Conservation (phyloP, 92 coral and sea anemone genomes). For the Palythoa grandiflora region DNA sequence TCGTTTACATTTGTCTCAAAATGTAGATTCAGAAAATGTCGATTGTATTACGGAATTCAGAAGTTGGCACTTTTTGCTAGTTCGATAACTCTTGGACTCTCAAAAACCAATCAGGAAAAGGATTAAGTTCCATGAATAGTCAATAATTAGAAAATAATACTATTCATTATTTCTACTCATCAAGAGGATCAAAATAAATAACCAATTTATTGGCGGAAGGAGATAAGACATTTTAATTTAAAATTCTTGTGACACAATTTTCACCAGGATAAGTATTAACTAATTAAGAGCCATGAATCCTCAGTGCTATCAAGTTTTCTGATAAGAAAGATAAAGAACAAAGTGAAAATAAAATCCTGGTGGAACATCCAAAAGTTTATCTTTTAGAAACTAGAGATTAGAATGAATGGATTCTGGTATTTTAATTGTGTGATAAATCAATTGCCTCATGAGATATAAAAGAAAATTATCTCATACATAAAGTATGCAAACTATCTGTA, state of each 20-base stretch:
- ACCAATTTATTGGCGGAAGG: too few species aligned
- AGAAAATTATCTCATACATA: conserved; percentile 2
- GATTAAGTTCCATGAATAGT: too few species aligned
- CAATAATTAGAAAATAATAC: too few species aligned
- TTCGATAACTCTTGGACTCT: too few species aligned
- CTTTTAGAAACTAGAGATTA: not conserved
- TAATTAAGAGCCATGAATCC: not conserved
- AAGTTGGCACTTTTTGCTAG: too few species aligned
- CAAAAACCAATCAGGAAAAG: too few species aligned
- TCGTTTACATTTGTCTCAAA: too few species aligned
- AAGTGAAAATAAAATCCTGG: not conserved
- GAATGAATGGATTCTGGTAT: not conserved
- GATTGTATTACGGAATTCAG: too few species aligned
- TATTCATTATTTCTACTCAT: too few species aligned
- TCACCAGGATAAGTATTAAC: not conserved
- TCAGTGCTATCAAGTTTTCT: not conserved
- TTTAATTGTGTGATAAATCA: not conserved
- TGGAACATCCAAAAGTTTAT: not conserved
- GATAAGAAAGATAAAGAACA: not conserved
- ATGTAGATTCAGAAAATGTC: too few species aligned
- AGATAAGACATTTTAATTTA: not conserved
- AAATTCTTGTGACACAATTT: not conserved
- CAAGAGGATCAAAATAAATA: too few species aligned
- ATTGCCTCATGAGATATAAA: not conserved
- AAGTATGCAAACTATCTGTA: conserved; percentile 16